A percentile compares a stretch with the other conserved stretches of the same genome.
These are phyloP conservation scores for Microctonus hyperodae DNA, from an alignment of 2,888 invertebrate genomes.

Conservation along the genomic window DNA sequence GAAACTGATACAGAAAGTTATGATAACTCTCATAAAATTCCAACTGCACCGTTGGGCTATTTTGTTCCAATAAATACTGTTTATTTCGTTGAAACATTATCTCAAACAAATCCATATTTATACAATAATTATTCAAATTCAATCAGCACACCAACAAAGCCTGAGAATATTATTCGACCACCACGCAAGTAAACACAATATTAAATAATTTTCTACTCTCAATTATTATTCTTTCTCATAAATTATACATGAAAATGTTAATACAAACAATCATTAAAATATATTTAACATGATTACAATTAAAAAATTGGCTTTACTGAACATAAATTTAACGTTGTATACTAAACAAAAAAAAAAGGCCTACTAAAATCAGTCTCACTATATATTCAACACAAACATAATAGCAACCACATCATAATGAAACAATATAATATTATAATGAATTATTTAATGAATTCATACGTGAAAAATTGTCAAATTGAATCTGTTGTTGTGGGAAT, in stretches of 20 bases:
- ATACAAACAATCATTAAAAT: neutral
- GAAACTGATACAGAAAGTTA: slow-evolving; percentile 30
- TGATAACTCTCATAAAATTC: slow-evolving; percentile 43
- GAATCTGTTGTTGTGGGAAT: slow-evolving; percentile 5
- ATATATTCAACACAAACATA: neutral
- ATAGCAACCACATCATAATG: neutral
- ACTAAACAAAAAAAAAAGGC: neutral
- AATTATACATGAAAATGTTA: neutral
- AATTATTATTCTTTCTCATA: neutral
- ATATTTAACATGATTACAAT: neutral
- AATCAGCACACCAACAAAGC: neutral
- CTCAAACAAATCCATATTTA: slow-evolving; percentile 37
- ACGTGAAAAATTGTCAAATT: neutral
- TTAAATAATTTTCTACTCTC: neutral
- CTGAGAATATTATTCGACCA: neutral
- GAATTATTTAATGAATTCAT: neutral
- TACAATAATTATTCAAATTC: slow-evolving; percentile 29
- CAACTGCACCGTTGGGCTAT: slow-evolving; percentile 50
- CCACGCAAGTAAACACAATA: neutral
- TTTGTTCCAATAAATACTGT: slow-evolving; percentile 51
- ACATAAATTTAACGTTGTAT: neutral
- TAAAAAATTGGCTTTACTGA: neutral
- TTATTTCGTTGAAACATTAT: slow-evolving; percentile 41
- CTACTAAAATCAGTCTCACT: neutral
- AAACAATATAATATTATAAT: neutral